These are phyloP conservation scores for Nannoperca australis DNA, from an alignment of 2,797 vertebrate species.

Conservation along the genomic window DNA sequence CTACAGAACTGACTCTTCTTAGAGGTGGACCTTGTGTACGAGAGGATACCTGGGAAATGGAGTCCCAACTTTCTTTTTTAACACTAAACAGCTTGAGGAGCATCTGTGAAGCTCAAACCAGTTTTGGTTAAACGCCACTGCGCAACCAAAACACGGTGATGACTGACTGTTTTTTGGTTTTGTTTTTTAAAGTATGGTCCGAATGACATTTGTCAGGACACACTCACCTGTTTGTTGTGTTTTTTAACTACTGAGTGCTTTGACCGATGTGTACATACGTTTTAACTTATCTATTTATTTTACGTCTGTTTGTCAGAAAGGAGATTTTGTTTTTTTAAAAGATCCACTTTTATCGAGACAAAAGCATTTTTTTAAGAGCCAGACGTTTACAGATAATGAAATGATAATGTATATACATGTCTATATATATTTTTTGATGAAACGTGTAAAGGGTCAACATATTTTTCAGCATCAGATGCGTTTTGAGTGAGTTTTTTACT, in stretches of 20 bases:
- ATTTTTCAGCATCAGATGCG: conserved; percentile 58
- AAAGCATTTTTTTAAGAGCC: conserved; percentile 56
- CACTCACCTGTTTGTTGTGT: background rate
- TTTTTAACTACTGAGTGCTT: conserved; percentile 72
- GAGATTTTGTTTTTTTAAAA: conserved; percentile 32
- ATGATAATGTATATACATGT: conserved; percentile 57
- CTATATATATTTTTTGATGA: conserved; percentile 71
- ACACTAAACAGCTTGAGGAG: background rate
- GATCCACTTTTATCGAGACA: conserved; percentile 60
- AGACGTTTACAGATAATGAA: conserved; percentile 69
- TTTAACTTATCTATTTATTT: conserved; percentile 87
- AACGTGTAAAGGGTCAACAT: conserved; percentile 39
- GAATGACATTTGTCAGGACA: too few relatives aligned
- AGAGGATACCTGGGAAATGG: conserved; percentile 27
- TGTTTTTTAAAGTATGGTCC: too few relatives aligned
- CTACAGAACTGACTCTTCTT: background rate
- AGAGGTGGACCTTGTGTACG: background rate
- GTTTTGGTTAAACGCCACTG: background rate
- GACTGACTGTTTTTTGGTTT: background rate
- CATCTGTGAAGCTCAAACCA: background rate
- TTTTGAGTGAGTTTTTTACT: conserved; percentile 29
- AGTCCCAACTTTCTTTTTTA: background rate
- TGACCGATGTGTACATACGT: conserved; percentile 64
- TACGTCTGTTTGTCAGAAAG: conserved; percentile 38
- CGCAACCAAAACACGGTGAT: background rate